Evolutionary conservation across 2,888 invertebrate genomes (phyloP), one percentile per base, ranked within the genome.

Genomic region (Fragum fragum): DNA sequence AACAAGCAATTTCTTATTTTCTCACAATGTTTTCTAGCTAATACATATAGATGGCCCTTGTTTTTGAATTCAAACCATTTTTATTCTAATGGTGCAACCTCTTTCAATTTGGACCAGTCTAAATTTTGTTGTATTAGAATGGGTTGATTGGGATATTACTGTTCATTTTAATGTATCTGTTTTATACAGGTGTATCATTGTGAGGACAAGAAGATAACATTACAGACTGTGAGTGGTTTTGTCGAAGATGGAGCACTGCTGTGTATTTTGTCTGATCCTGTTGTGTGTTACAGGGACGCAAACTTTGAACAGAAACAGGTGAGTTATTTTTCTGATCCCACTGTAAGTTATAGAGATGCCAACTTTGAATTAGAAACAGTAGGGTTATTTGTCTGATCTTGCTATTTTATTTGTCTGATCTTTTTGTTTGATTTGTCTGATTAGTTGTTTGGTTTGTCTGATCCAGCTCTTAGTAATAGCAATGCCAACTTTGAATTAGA

Each of bases 281-380:
- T 90, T 47, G 91, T 92, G 6, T 92, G 91, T 79, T 92, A 88
- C 71, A 87, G 83, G 71, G 85, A 90, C 66, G 87, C 91, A 9
- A 73, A 74, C 36, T 92, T 88, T 61, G 39, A 29, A 42, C 90
- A 91, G 69, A 85, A 79, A 53, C 91, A 91, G 88, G 91, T 91
- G 76, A 47, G 32, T 36, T n/a, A n/a, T 6, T 53, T 91, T 14
- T 88, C 87, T 21, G 91, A 91, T 70, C 90, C 90, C 39, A 79
- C 90, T 42, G 91, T 92, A 7, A 91, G 91, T 79, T 92, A 88
- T 72, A 87, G 83, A 72, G 85, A 90, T 69, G 87, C 91, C 9
- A 73, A 74, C 39, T 92, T 88, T 61, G 42, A 29, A 39, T n/a
- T 90, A 91, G 69, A 85, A 79, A 55, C 91, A 91, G n/a, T n/a